A percentile compares a stretch with the other conserved stretches of the same genome.
Conservation (phyloP, 2,888 invertebrate species). For the Frankliniella fusca region DNA sequence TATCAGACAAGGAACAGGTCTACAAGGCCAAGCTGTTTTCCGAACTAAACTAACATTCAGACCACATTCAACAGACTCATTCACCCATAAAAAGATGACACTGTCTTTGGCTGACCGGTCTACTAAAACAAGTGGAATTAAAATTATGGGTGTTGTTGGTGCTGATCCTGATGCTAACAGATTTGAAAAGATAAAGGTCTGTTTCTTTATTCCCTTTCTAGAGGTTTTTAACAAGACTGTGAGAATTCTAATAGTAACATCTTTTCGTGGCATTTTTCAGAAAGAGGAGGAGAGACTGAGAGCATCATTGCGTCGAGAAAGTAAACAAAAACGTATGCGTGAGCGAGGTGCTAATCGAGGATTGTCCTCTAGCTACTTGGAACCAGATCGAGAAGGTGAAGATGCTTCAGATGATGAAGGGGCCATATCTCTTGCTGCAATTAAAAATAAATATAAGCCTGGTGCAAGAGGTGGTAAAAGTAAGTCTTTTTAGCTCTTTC, state of each 20-base stretch:
- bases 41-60: conserved; percentile 94
- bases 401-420: conserved; percentile 93
- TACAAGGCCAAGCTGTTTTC: conserved; percentile 97
- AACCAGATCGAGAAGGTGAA: conserved; percentile 58
- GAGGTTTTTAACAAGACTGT: not conserved
- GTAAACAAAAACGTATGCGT: conserved; percentile 55
- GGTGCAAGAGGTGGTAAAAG: conserved; percentile 36
- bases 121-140: conserved; percentile 89
- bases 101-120: conserved; percentile 93
- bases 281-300: conserved; percentile 95
- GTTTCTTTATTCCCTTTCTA: not conserved
- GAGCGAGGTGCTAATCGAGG: conserved; percentile 53
- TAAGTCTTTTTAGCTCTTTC: conserved; percentile 29
- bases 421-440: conserved; percentile 85
- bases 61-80: conserved; percentile 97
- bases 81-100: conserved; percentile 98
- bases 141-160: conserved; percentile 90
- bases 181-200: conserved; percentile 82
- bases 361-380: conserved; percentile 52
- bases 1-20: conserved; percentile 94
- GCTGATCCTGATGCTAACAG: conserved; percentile 92
- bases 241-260: not conserved
- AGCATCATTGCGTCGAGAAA: conserved; percentile 75
- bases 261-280: conserved; percentile 48
- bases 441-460: conserved; percentile 86